Base-by-base conservation (phyloP, 2,888 invertebrate genomes). In the Hypomecis punctinalis region DNA sequence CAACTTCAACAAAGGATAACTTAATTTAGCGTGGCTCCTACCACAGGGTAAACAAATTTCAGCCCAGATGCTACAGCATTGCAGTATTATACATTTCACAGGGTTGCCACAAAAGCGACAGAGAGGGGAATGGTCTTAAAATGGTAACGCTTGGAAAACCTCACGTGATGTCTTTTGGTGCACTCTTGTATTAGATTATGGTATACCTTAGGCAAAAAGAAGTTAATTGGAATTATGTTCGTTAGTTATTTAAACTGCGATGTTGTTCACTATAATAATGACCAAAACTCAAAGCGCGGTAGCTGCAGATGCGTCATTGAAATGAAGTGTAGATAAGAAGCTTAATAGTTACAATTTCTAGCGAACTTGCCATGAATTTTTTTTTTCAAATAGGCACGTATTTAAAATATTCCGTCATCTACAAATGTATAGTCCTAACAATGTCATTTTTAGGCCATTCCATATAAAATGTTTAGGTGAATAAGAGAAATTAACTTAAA, bases 1-100 rank as follows among this genome's bases (percentile, higher is more conserved):
- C n/a, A 23, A 33, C 52, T 52, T 40, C 33, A 40, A 52, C 40
- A 52, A 6, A 42, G 33, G 40, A 42, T 33, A 52, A 42, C 33
- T 52, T 52, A 40, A 52, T 42, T 52, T 42, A 52, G 40, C 40
- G n/a, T 52, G 23, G n/a, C n/a, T 42, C 10, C 52, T 48, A n/a
- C 52, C 36, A 11, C 37, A 35, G 45, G 39, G 13, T 10, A 43
- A 59, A 52, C 39, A 52, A 52, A 59, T 59, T 52, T 45, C 47
- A 60, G 39, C 11, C 52, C 52, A 60, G 53, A 53, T 60, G 60
- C 40, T 60, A 40, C 60, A 52, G 59, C 59, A 52, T 33, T 60
- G 60, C 60, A 60, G 60, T 60, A 33, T 46, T 60, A 47, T 58
- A 46, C 3, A 23, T 60, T 52, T 53, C 35, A 23, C 35, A 53